Base-by-base conservation (phyloP, 2,797 vertebrate genomes). In the Vespertilio murinus region DNA sequence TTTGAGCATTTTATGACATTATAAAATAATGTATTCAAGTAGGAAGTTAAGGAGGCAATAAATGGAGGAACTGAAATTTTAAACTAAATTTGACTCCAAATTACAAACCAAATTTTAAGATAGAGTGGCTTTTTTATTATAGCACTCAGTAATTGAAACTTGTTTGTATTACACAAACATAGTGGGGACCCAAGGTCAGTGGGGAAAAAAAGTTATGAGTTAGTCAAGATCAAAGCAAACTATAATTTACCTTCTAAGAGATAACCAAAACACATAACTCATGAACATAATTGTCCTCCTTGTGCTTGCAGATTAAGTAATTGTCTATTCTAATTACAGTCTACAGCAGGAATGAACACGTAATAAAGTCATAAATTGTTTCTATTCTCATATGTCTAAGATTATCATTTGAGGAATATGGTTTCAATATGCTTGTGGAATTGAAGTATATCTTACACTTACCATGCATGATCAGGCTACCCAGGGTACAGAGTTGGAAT, bases 121-220 rank as follows among this genome's bases (percentile, higher is more conserved):
- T 74, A 83, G 23, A 64, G 22, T 69, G 40, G 11, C 74, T 93
- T 17, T 42, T 92, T 93, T 92, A 78, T 90, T 77, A 88, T 69
- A 90, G 22, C 25, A 78, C 35, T 92, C 65, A 90, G 65, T 90
- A 75, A 88, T 47, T 89, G 64, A 54, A 80, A 95, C 61, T 73
- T 87, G 35, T 94, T 94, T 75, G 52, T 86, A 74, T 93, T 95
- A 81, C 4, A 30, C 30, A 90, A 52, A 33, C 80, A 94, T 88
- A 84, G 28, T 82, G 28, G 33, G 20, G 14, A 79, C 59, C 11
- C 33, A 94, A 35, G 16, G 87, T 95, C 71, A 87, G 35, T 77
- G n/a, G 92, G 79, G 92, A 94, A 93, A 94, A 93, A 94, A 94
- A 95, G 70, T 95, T 77, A 73, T 61, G 49, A 90, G 86, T 54